Base-by-base conservation (phyloP, 2,888 invertebrate species). In the Melanchra persicariae region DNA sequence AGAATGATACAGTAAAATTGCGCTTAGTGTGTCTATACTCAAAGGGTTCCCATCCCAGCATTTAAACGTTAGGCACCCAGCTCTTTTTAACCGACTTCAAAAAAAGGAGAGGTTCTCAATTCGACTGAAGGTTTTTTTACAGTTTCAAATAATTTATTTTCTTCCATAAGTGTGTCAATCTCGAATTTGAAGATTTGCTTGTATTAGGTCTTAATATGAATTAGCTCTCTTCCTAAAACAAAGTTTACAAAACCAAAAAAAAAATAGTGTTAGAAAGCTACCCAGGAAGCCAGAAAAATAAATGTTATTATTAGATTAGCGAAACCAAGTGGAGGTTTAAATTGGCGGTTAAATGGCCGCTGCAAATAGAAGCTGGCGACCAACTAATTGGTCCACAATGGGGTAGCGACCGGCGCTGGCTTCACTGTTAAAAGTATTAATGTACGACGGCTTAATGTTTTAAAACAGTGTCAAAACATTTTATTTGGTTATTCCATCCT, bases 381-480 rank as follows among this genome's bases (percentile, higher is more conserved):
- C 82, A 83, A 84, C 86, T 90, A 90, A 90, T 90, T 88, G 89
- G 85, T 77, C 81, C 79, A 79, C 87, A 88, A 89, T 89, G 87
- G 84, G 77, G 79, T 78, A 81, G 85, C 78, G 71, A 72, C 78
- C 73, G 68, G 67, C 76, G 76, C 79, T 85, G 73, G 65, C 65
- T 77, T 64, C 68, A 61, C 76, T 79, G 81, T 58, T 83, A 43
- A 66, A 70, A 72, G 47, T 74, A 68, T 72, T 77, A 62, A 77
- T 71, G 67, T 59, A 73, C 30, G 9, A 17, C 34, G 10, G 52
- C n/a, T 45, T n/a, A 10, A 49, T 43, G 45, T 72, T 72, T 71
- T 52, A 71, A 78, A 74, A 51, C n/a, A n/a, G 43, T 55, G 19
- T 60, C 54, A 37, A 64, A 59, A 47, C 5, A 40, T 15, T 40